Base-by-base conservation (phyloP, 2,797 vertebrate species). In the Sebastes flavidus region DNA sequence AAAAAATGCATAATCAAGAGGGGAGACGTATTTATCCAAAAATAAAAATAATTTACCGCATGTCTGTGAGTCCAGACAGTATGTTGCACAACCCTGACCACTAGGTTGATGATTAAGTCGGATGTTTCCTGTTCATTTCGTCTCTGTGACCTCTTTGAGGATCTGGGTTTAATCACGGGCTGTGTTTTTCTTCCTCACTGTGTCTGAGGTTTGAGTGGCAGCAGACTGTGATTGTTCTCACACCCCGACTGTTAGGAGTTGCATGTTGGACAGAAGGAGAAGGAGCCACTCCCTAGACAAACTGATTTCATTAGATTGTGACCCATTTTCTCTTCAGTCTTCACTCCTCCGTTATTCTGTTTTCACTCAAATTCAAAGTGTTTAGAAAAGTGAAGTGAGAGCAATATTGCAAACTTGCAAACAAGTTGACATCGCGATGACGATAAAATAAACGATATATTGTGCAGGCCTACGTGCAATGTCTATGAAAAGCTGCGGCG, bases 1-100 rank as follows among this genome's bases (percentile, higher is more conserved):
- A 8, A 42, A 14, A 22, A 54, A 22, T 10, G 18, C 12, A 22
- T n/a, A 24, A 80, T 55, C 12, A 59, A 42, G 25, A 55, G 12
- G n/a, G 22, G 49, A 62, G 22, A 34, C 13, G 0, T 56, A 18
- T 75, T 42, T 3, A 52, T 18, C 54, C 29, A 32, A 25, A 58
- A 75, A 75, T 24, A 61, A 61, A 61, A 24, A 36, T 16, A 60
- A 56, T 55, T 25, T 5, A 30, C 14, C 2, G 30, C 79, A 24
- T 20, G 73, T 80, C 65, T 83, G 65, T 18, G 54, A 22, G 52
- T 81, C 70, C 84, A 88, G 81, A 89, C 83, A 5, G 60, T 13
- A 0, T 46, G 74, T 88, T 92, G 71, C 89, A 65, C 74, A 88
- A 85, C 55, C 1, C 46, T 58, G 63, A 80, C 76, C 77, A 4